These are phyloP conservation scores for Sprattus sprattus DNA, from an alignment of 2,113 vertebrate genomes.

Conservation along the genomic window DNA sequence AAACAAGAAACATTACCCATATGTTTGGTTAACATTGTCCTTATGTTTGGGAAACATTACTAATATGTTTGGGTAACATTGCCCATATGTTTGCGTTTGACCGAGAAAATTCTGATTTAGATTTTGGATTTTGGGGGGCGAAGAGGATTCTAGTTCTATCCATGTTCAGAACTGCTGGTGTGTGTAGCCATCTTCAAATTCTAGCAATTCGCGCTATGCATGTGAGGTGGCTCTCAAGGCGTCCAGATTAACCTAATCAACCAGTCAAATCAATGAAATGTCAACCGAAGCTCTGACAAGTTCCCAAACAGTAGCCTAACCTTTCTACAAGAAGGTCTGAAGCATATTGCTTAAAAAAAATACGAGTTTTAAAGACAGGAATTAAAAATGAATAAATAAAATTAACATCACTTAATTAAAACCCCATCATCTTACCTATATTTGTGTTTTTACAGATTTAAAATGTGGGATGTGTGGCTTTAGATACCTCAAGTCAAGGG, in stretches of 20 bases:
- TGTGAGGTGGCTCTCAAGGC: background rate
- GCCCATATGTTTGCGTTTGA: background rate
- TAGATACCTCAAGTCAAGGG: background rate
- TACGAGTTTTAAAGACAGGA: background rate
- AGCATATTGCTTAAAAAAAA: background rate
- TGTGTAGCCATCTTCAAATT: background rate
- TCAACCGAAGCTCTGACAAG: slow-evolving; percentile 1
- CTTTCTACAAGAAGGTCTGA: background rate
- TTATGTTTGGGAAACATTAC: background rate
- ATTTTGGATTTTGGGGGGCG: background rate
- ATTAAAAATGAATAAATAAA: background rate
- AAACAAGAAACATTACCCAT: background rate
- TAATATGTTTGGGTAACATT: background rate
- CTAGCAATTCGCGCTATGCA: background rate
- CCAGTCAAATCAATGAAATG: slow-evolving; percentile 1
- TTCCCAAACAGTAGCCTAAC: background rate
- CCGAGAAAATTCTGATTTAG: background rate
- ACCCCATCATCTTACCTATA: background rate
- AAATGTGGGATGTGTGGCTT: background rate
- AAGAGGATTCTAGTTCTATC: background rate
- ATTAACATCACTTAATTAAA: background rate
- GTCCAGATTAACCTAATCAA: background rate
- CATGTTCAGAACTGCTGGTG: background rate
- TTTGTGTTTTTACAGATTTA: background rate
- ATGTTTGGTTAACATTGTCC: background rate